These are phyloP conservation scores for Chrysopilus asiliformis DNA, from an alignment of 2,888 invertebrate genomes.

Conservation along the genomic window DNA sequence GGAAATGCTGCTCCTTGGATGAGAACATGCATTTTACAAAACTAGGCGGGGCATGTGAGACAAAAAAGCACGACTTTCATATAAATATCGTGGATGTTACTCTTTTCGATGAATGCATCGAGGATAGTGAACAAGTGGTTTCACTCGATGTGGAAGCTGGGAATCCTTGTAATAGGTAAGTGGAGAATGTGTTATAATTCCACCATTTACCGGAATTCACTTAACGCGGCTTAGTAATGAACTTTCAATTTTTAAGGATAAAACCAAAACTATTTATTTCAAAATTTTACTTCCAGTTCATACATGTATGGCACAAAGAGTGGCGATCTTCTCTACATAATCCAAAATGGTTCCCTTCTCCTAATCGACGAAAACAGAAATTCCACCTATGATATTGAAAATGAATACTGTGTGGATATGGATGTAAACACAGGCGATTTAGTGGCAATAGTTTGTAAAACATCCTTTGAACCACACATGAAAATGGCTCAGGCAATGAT, in stretches of 20 bases:
- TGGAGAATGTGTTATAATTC: too few relatives aligned
- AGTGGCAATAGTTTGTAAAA: slow-evolving; percentile 31
- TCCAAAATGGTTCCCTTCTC: slow-evolving; percentile 32
- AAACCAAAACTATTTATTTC: too few relatives aligned
- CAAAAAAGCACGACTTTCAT: slow-evolving; percentile 12
- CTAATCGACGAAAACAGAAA: slow-evolving; percentile 28
- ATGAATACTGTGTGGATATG: slow-evolving; percentile 30
- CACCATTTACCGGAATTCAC: too few relatives aligned
- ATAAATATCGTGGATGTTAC: slow-evolving; percentile 25
- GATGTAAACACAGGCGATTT: slow-evolving; percentile 24
- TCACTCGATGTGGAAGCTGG: slow-evolving; percentile 25
- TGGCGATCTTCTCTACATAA: slow-evolving; percentile 26
- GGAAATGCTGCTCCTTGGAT: slow-evolving; percentile 33
- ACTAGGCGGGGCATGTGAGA: slow-evolving; percentile 10
- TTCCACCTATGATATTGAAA: slow-evolving; percentile 23
- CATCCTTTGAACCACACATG: slow-evolving; percentile 26
- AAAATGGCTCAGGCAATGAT: slow-evolving; percentile 23
- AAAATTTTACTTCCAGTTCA: not conserved
- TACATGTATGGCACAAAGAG: slow-evolving; percentile 17
- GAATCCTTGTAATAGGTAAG: slow-evolving; percentile 33
- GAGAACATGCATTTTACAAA: slow-evolving; percentile 24
- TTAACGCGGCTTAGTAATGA: too few relatives aligned
- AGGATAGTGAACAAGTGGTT: slow-evolving; percentile 26
- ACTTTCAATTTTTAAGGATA: too few relatives aligned
- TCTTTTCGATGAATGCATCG: slow-evolving; percentile 32